Conservation (phyloP, 2,888 invertebrate species). For the Ametastegia equiseti region DNA sequence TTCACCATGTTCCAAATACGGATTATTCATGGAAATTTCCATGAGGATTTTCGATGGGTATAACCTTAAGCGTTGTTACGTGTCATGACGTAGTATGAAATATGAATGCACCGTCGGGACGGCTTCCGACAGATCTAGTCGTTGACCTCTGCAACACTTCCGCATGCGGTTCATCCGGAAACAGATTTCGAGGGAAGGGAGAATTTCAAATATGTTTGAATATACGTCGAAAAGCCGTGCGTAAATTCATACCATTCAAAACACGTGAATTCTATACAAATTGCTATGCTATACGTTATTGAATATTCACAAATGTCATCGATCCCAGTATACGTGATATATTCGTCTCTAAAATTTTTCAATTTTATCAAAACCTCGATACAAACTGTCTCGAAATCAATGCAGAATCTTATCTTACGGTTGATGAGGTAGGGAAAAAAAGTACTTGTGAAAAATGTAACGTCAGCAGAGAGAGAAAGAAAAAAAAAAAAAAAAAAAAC, state of each 20-base stretch:
- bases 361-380: neutral
- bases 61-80: constrained; percentile 16
- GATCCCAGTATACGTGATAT: neutral
- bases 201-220: constrained; percentile 42
- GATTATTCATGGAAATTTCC: neutral
- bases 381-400: neutral
- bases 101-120: constrained; percentile 41
- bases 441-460: neutral
- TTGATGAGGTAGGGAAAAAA: neutral
- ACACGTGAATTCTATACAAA: constrained; percentile 32
- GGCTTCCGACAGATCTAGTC: constrained; percentile 42
- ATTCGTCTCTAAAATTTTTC: neutral
- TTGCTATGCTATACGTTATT: constrained; percentile 15
- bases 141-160: constrained; percentile 41
- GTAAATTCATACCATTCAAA: constrained; percentile 38
- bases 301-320: constrained; percentile 23
- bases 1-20: neutral
- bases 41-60: constrained; percentile 12
- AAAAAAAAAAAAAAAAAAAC: neutral
- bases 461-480: neutral
- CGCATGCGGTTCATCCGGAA: constrained; percentile 39
- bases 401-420: neutral
- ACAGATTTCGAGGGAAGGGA: neutral
- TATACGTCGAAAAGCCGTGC: constrained; percentile 34
- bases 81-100: constrained; percentile 29